Base-by-base conservation (phyloP, 2,113 vertebrate genomes). In the Hypanus sabinus region DNA sequence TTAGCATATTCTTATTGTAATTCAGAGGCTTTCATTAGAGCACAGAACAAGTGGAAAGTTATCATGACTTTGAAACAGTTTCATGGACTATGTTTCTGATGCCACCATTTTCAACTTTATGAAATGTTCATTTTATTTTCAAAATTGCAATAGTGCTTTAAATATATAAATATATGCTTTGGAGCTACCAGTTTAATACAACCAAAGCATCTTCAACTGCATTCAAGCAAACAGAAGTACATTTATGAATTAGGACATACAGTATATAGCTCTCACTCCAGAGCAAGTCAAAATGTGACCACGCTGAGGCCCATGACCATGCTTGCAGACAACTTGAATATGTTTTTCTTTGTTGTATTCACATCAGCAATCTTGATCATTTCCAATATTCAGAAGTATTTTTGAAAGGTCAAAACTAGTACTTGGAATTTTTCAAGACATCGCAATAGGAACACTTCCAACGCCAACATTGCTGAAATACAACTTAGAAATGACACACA, bases 391-490 rank as follows among this genome's bases (percentile, higher is more conserved):
- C 2, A 73, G 7, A 93, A 33, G 24, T 93, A 73, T 71, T 93
- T 22, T 36, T 5, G 6, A 92, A 68, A 30, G 24, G 33, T 65
- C 36, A 71, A 92, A 92, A 92, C 9, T 62, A 62, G 46, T 46
- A 46, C 57, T 68, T 90, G 38, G 91, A 93, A 73, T 93, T 93
- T 93, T 70, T 93, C 20, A 93, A 93, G 70, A 30, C 70, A 70
- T 30, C 38, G 91, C 70, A 36, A 22, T 75, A 38, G 90, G 5
- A 71, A 93, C 33, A 73, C 55, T 93, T 73, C 5, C 38, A 55
- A 22, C 24, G 91, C 91, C 91, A 93, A 55, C 70, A 27, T 27
- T 73, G 70, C 70, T 93, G 91, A 93, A 93, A 93, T 55, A 24
- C 91, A 73, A 93, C 12, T 93, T 70, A 73, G 73, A 73, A 55